Evolutionary conservation across 2,113 vertebrate genomes (phyloP).

Genomic region (Glaucidium brasilianum): DNA sequence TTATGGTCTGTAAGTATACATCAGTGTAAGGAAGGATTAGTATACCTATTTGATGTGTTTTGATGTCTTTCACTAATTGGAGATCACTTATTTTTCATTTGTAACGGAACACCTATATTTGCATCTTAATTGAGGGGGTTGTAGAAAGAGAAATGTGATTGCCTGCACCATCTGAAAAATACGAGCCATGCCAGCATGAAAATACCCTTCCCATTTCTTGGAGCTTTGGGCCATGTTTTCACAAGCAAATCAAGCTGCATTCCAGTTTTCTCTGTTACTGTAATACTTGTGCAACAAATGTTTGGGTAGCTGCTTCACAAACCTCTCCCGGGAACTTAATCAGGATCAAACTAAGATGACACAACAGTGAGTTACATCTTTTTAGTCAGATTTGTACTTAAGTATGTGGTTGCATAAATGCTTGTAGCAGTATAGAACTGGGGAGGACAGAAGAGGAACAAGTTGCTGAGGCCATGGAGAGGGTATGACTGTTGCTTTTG

Average conservation of each 20-base stretch:
- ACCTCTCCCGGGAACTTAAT: neutral
- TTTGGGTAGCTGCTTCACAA: neutral
- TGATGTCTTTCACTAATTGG: neutral
- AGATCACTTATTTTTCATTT: neutral
- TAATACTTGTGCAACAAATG: neutral
- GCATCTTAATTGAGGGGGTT: neutral
- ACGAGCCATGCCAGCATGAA: neutral
- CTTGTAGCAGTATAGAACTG: neutral
- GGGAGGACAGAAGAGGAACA: neutral
- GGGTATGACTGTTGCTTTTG: neutral
- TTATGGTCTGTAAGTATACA: neutral
- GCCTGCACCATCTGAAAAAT: neutral
- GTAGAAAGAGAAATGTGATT: neutral
- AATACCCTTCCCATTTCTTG: neutral
- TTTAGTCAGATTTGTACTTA: neutral
- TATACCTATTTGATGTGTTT: neutral
- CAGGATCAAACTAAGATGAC: neutral
- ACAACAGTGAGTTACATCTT: neutral
- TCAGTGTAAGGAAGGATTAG: neutral
- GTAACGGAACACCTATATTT: neutral
- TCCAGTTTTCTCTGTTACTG: neutral
- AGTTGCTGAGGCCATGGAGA: neutral
- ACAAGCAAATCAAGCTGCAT: neutral
- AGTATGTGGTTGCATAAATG: fast-evolving
- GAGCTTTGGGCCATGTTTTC: neutral